These are phyloP conservation scores for Nycticryphes semicollaris DNA, from an alignment of 2,113 vertebrate species.

Conservation along the genomic window DNA sequence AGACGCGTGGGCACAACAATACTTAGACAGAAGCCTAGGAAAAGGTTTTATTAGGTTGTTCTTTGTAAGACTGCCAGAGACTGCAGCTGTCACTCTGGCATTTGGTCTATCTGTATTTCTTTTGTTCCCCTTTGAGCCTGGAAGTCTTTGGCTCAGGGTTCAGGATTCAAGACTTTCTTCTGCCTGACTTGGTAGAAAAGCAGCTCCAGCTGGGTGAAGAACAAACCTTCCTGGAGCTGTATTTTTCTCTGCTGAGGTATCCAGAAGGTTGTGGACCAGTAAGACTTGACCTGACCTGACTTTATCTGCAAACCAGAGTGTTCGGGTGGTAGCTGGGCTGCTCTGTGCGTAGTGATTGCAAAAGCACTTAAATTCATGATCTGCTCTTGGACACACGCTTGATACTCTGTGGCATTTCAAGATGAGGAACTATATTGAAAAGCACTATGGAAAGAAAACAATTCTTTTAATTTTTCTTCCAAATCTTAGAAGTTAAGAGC, in stretches of 20 bases:
- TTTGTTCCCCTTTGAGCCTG: neutral
- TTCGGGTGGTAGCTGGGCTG: neutral
- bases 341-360: neutral
- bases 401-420: neutral
- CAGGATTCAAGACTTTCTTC: neutral
- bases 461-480: neutral
- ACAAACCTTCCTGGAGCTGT: neutral
- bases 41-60: neutral
- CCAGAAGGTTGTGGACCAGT: neutral
- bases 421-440: neutral
- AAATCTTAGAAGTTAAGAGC: neutral
- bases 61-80: neutral
- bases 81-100: neutral
- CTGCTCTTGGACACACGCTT: neutral
- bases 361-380: neutral
- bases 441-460: neutral
- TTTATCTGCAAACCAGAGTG: accelerated
- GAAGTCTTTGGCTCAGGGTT: neutral
- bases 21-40: neutral
- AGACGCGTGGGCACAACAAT: neutral
- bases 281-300: neutral
- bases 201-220: neutral
- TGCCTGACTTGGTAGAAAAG: neutral
- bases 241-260: neutral
- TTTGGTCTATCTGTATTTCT: neutral